phyloP scores from a whole-genome alignment of 2,888 invertebrate species.

The Hedya salicella region DNA sequence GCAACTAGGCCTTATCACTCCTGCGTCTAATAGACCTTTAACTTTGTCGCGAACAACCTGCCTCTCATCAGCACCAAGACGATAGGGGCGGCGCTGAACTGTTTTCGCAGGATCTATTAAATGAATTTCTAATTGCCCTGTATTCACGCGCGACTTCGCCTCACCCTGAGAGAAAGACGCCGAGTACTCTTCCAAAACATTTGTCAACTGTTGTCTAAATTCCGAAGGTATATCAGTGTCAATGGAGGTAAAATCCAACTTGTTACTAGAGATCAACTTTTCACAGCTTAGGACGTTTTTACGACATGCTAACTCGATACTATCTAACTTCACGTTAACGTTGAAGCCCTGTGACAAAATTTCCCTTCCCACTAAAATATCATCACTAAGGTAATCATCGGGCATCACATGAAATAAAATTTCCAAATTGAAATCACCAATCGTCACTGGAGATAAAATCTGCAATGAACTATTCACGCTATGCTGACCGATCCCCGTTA shows the following conservation, averaged over 20 bases:
- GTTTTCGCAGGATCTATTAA: constrained; percentile 32
- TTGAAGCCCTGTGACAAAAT: too few relatives aligned
- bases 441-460: constrained; percentile 21
- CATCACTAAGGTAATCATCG: constrained; percentile 32
- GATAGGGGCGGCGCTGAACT: constrained; percentile 44
- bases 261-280: too few relatives aligned
- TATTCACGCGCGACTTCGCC: too few relatives aligned
- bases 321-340: too few relatives aligned
- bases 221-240: not conserved
- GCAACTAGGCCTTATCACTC: constrained; percentile 38
- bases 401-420: constrained; percentile 45
- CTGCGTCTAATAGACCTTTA: constrained; percentile 1
- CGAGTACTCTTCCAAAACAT: not conserved
- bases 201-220: not conserved
- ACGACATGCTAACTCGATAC: too few relatives aligned
- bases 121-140: constrained; percentile 37
- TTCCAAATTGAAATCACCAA: constrained; percentile 30
- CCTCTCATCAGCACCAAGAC: constrained; percentile 31
- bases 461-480: constrained; percentile 2
- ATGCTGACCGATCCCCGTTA: constrained; percentile 8
- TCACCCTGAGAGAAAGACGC: too few relatives aligned
- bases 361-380: constrained; percentile 25
- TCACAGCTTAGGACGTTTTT: too few relatives aligned
- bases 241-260: not conserved
- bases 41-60: constrained; percentile 20